Evolutionary conservation across 2,113 vertebrate species (phyloP).

Genomic region (Lucifuga dentata): DNA sequence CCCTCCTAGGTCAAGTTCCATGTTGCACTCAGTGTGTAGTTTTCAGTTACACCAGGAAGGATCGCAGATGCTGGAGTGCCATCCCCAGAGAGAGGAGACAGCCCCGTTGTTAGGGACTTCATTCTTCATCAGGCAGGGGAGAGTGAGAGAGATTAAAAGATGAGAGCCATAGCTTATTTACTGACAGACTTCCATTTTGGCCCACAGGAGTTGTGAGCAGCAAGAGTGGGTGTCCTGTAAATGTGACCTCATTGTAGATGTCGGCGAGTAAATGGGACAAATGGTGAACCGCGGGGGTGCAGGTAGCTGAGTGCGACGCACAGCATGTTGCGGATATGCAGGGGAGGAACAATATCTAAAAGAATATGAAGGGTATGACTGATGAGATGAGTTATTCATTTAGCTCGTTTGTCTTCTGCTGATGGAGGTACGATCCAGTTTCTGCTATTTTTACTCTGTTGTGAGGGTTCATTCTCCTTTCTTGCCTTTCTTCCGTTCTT

Average conservation of each 20-base stretch:
- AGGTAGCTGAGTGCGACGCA: slow-evolving; percentile 32
- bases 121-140: slow-evolving; percentile 37
- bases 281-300: slow-evolving; percentile 27
- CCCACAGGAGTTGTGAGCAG: slow-evolving; percentile 52
- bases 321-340: slow-evolving; percentile 30
- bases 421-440: slow-evolving; percentile 38
- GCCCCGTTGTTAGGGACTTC: slow-evolving; percentile 46
- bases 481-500: slow-evolving; percentile 24
- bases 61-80: slow-evolving; percentile 46
- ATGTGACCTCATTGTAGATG: slow-evolving; percentile 74
- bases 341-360: slow-evolving; percentile 15
- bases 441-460: slow-evolving; percentile 15
- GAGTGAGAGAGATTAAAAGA: slow-evolving; percentile 3
- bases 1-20: slow-evolving; percentile 45
- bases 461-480: slow-evolving; percentile 15
- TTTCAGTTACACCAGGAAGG: slow-evolving; percentile 49
- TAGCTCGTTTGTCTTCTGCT: slow-evolving; percentile 4
- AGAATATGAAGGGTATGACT: slow-evolving; percentile 3
- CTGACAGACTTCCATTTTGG: slow-evolving; percentile 47
- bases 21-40: slow-evolving; percentile 52
- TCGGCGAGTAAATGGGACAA: slow-evolving; percentile 58
- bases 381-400: slow-evolving; percentile 5
- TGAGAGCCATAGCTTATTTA: slow-evolving; percentile 41
- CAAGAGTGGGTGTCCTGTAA: slow-evolving; percentile 61
- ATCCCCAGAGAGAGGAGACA: slow-evolving; percentile 28